Evolutionary conservation across 2,113 vertebrate species (phyloP), one percentile per base, ranked within the genome.

Genomic region (Chaetodon auriga): DNA sequence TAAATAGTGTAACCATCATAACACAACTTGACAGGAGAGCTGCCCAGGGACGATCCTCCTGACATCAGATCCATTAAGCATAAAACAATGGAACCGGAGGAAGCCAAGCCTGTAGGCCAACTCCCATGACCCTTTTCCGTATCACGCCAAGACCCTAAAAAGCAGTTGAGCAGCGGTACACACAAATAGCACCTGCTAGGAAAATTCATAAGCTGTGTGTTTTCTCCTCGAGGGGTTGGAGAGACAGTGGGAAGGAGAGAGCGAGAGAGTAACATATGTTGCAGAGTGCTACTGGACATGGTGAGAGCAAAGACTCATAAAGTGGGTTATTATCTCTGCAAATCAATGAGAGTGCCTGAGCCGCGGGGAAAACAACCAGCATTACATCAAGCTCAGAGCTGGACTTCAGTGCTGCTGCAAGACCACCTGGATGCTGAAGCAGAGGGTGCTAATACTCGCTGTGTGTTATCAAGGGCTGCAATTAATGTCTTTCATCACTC

Each of bases 301-400:
- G 69, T 11, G 80, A 90, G 80, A 81, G 78, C 82, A 86, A 85
- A 89, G 80, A 65, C 89, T 88, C 89, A 84, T 90, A 90, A 88
- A 87, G 81, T 23, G 21, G 75, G 86, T 91, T 93, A 92, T 93
- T 92, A 90, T 71, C 83, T 92, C 90, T 79, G 87, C 90, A 92
- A 93, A 93, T 93, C 92, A 91, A 84, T 84, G 88, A 71, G 79
- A 87, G 72, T 82, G 58, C 54, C 69, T 62, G 68, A 62, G 83
- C 84, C 65, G n/a, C 18, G 9, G 72, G 14, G 49, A 4, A 78
- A 84, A 82, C 71, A 71, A 73, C 8, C 70, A 43, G 38, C 41
- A 51, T 68, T 82, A 68, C 25, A 68, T 49, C 18, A 0, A 45
- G 7, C 55, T 57, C 46, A 41, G 66, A 83, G 74, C 46, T 60